These are phyloP conservation scores for Nomada fabriciana DNA, from an alignment of 2,888 invertebrate genomes.

Conservation along the genomic window DNA sequence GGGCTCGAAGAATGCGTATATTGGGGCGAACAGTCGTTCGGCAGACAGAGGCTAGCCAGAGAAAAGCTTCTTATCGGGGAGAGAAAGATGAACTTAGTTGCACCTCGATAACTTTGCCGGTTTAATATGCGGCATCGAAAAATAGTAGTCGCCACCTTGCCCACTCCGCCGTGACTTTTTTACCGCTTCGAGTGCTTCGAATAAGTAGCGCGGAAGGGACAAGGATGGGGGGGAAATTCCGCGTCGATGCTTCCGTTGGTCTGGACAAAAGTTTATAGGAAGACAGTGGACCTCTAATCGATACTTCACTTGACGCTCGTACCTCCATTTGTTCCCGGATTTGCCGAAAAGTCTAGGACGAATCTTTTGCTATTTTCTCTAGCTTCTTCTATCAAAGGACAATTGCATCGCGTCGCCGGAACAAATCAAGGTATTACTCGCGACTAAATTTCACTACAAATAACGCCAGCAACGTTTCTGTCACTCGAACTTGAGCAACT, in stretches of 20 bases:
- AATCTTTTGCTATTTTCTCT: not conserved
- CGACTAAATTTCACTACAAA: conserved; percentile 47
- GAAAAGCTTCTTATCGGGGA: conserved; percentile 70
- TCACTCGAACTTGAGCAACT: conserved; percentile 31
- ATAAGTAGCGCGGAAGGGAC: conserved; percentile 26
- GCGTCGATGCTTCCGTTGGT: not conserved
- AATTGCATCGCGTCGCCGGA: conserved; percentile 26
- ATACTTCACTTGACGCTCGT: not conserved
- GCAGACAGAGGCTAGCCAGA: conserved; percentile 30
- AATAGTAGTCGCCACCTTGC: not conserved
- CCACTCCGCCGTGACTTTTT: conserved; percentile 43
- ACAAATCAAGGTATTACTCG: conserved; percentile 49
- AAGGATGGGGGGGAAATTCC: not conserved
- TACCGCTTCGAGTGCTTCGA: conserved; percentile 47
- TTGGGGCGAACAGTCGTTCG: conserved; percentile 1
- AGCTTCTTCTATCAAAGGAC: not conserved
- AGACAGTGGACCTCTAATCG: not conserved
- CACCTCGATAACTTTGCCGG: conserved; percentile 71
- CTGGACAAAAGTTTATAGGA: not conserved
- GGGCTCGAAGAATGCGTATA: conserved; percentile 7
- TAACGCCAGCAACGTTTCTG: conserved; percentile 44
- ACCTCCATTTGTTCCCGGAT: not conserved
- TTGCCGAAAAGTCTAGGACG: not conserved
- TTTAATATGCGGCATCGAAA: conserved; percentile 65
- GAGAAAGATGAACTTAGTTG: conserved; percentile 67